Percentiles rank a stretch among this genome's conserved stretches.
phyloP scores from a whole-genome alignment of 2,888 invertebrate genomes.

The Dorcus hopei region DNA sequence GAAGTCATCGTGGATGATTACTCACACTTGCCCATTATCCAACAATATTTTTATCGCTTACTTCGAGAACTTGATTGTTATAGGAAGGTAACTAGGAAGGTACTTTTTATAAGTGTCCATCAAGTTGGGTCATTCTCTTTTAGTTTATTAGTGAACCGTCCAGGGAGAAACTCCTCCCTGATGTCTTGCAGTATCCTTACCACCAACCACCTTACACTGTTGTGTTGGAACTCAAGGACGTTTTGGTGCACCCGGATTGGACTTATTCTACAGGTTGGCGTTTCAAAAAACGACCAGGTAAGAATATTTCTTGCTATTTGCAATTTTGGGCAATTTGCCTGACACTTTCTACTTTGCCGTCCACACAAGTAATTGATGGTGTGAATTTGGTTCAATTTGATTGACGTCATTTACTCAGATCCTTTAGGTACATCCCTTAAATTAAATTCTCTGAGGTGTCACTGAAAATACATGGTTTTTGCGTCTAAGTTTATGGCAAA shows the following conservation, averaged over 20 bases:
- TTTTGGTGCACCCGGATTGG: constrained; percentile 98
- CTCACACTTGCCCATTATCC: constrained; percentile 60
- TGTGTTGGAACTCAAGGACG: constrained; percentile 92
- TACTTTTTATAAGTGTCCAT: not conserved
- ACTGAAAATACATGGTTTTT: too few species aligned
- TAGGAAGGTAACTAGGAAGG: constrained; percentile 31
- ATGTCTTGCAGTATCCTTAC: constrained; percentile 86
- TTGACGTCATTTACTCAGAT: too few species aligned
- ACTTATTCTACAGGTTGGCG: constrained; percentile 97
- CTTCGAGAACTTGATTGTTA: constrained; percentile 43
- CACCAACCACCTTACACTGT: constrained; percentile 96
- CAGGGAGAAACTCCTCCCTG: constrained; percentile 88
- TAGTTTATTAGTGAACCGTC: constrained; percentile 92
- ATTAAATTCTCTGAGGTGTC: too few species aligned
- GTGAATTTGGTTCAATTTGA: too few species aligned
- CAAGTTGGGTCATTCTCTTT: constrained; percentile 16
- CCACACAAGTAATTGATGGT: too few species aligned
- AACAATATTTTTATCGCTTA: constrained; percentile 71
- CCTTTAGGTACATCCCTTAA: too few species aligned
- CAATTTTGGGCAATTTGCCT: too few species aligned
- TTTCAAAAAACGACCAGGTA: constrained; percentile 94
- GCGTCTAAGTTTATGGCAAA: too few species aligned
- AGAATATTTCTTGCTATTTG: not conserved
- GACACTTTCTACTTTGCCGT: too few species aligned
- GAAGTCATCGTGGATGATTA: constrained; percentile 73